A percentile compares a stretch with the other conserved stretches of the same genome.
Evolutionary conservation across 2,888 invertebrate species (phyloP).

Genomic region (Gisinianus flammeolus): DNA sequence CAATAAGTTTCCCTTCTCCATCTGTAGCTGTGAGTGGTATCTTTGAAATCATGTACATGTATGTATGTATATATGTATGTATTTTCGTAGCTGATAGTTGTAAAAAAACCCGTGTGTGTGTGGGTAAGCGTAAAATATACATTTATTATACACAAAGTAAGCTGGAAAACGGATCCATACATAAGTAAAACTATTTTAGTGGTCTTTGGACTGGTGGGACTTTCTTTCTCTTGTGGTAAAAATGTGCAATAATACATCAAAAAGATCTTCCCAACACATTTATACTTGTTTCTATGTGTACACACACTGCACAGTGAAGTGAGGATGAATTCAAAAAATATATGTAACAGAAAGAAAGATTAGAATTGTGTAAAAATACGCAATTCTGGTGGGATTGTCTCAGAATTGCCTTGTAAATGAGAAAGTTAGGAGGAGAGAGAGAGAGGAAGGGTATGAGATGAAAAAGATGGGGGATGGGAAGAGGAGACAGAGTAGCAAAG

Average conservation of each 20-base stretch:
- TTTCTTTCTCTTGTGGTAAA: conserved; percentile 14
- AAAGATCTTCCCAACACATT: not conserved
- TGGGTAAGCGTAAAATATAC: conserved; percentile 23
- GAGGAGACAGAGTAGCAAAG: not conserved
- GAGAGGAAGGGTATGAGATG: not conserved
- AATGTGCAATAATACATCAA: conserved; percentile 24
- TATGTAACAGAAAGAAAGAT: not conserved
- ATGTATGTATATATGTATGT: not conserved
- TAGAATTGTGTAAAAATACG: conserved; percentile 36
- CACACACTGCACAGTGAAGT: not conserved
- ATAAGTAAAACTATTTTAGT: conserved; percentile 24
- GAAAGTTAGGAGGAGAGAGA: conserved; percentile 3
- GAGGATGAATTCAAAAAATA: not conserved
- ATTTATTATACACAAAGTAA: conserved; percentile 26
- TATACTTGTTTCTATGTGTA: not conserved
- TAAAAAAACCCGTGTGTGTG: not conserved
- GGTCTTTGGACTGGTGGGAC: conserved; percentile 15
- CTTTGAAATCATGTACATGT: not conserved
- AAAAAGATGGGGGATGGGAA: not conserved
- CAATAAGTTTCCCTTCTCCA: not conserved
- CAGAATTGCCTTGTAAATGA: conserved; percentile 17
- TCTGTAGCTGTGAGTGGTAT: not conserved
- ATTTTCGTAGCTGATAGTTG: not conserved
- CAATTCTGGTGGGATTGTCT: conserved; percentile 8
- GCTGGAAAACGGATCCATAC: conserved; percentile 7